Evolutionary conservation across 2,888 invertebrate species (phyloP), one percentile per base, ranked within the genome.

Genomic region (Oscheius myriophilus): DNA sequence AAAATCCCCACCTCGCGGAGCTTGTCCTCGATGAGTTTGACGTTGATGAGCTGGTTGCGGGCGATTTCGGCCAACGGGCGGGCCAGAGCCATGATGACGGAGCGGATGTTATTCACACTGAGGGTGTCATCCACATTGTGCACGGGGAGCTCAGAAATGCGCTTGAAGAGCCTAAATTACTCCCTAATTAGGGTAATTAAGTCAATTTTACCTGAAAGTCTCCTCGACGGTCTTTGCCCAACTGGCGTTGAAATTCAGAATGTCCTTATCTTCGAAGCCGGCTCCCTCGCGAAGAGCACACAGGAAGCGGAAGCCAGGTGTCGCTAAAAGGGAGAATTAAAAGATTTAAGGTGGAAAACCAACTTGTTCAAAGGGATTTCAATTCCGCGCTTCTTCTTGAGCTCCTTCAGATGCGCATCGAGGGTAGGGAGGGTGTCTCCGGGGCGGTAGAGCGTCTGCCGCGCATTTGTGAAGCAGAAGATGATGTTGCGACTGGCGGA

Each of bases 381-480:
- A 12, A 63, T 51, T 23, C 51, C 61, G 25, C 64, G 45, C 41
- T 21, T 1, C n/a, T 52, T n/a, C 14, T 65, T 12, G n/a, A 71
- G 54, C 49, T 49, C 39, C 14, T 55, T 21, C 63, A 71, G 23
- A 45, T 67, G 67, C 0, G 54, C 61, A 9, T 54, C n/a, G 25
- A 70, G 46, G 26, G 62, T 45, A 2, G 42, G 46, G 39, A 54
- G 46, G 9, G 65, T 59, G 16, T 69, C 63, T 12, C 72, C 76
- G 7, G 76, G 55, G 4, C 39, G 49, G 53, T 71, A 77, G 26
- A 46, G 26, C 18, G 67, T 65, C 21, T 26, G 12, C 64, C 61
- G 42, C 6, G 78, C 52, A 46, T 82, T 77, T 46, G 82, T 83
- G 66, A 82, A 82, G 25, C 70, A 65, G 61, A 82, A 82, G 14